Base-by-base conservation (phyloP, 2,888 invertebrate species). In the Catocala fraxini region DNA sequence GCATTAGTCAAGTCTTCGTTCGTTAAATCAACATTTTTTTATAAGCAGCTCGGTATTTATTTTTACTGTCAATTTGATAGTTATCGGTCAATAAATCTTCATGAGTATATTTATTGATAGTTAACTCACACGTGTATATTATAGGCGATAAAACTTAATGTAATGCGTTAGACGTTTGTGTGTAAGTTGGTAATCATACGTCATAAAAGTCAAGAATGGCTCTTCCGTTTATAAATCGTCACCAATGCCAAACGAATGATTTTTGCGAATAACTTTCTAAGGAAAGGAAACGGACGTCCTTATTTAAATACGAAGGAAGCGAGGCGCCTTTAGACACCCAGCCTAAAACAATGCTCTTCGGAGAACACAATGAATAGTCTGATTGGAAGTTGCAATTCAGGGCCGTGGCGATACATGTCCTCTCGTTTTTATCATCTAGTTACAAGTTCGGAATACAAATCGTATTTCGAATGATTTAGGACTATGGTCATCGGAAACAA, bases 221-320 rank as follows among this genome's bases (percentile, higher is more conserved):
- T 63, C 83, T 84, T 88, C 87, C 88, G 84, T 79, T 80, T 78
- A 60, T 78, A 79, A 87, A 85, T 80, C 71, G 80, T 77, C 71
- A 70, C 77, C 72, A 73, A 67, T 69, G 65, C 70, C 68, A 70
- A 77, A 81, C 79, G 73, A 79, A 82, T 77, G 65, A 80, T 75
- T 71, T 77, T 73, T 68, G 70, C 74, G 68, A 75, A 80, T 73
- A 75, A 81, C 85, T 87, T 89, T 88, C 87, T 77, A 79, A 63
- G 73, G 73, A 71, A 80, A 91, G 93, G 93, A 93, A 93, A 85
- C 93, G 93, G 93, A 93, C 83, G 83, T 93, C 93, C 93, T 90
- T 82, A 83, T 77, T 71, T 75, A 66, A 75, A 78, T 85, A 79
- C 73, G 80, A 79, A 89, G 89, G 90, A 92, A 91, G 87, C 83